Base-by-base conservation (phyloP, 1,140 invertebrate genomes). In the Pissodes strobi region DNA sequence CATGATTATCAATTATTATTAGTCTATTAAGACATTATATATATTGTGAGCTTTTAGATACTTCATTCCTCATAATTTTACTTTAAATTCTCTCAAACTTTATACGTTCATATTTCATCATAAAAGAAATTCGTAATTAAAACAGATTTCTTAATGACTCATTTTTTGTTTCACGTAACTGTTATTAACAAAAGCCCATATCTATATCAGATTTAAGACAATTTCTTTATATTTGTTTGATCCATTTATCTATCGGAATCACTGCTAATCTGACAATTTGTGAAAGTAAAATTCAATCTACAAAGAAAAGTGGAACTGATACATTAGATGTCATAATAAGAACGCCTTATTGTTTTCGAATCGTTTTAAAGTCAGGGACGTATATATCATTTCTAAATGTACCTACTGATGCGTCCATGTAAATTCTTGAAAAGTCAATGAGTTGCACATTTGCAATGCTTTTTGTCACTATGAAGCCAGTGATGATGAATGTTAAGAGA, bases 231-330 rank as follows among this genome's bases (percentile, higher is more conserved):
- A 43, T 43, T 17, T 43, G 17, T 17, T 43, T 43, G 39, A 45
- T 45, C 15, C 22, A 27, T 27, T 49, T 49, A 49, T 49, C 46
- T 49, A 18, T 6, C 6, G 17, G 22, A 45, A 45, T 45, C 43
- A 22, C 19, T 45, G 43, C 18, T 48, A 48, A 48, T 48, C 45
- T 23, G n/a, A 48, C 10, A 39, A 48, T 3, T 48, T 48, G 23
- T 48, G 45, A 48, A 48, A 48, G 45, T 48, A 15, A 27, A 27
- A 27, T 27, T 27, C 12, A 2, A 9, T 6, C 13, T 10, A 48
- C 23, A 48, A 27, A 23, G 19, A 48, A 48, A 48, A 48, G 21
- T 48, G 6, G 18, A 48, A 48, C 21, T 25, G 19, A 48, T n/a
- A 15, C 13, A 18, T 43, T 17, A 43, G n/a, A 25, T 48, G 45